Conservation (phyloP, 2,113 vertebrate genomes). For the Cyanocitta stelleri region DNA sequence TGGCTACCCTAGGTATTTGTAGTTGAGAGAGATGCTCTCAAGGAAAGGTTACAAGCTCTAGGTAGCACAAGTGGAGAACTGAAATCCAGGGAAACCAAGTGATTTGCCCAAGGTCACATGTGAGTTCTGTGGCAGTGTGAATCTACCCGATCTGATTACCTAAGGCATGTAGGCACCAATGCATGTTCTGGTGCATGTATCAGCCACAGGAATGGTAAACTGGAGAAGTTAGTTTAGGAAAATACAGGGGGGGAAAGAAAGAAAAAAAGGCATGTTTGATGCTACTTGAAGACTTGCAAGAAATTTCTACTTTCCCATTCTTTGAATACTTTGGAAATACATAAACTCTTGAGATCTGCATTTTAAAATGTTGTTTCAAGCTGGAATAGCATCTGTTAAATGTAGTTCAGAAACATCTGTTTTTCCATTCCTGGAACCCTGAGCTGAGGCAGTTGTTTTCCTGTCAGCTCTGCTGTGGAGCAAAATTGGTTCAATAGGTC, state of each 20-base stretch:
- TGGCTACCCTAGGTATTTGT: not conserved
- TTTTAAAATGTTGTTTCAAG: constrained; percentile 37
- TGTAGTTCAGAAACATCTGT: constrained; percentile 41
- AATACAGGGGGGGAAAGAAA: not conserved
- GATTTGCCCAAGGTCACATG: not conserved
- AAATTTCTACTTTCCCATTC: constrained; percentile 34
- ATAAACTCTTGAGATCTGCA: not conserved
- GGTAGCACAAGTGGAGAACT: not conserved
- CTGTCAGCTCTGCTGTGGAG: not conserved
- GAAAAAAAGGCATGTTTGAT: not conserved
- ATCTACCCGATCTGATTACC: not conserved
- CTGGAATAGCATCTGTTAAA: constrained; percentile 43
- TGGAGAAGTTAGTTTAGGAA: not conserved
- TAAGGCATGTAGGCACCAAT: not conserved
- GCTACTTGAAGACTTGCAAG: not conserved
- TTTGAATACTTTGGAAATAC: constrained; percentile 24
- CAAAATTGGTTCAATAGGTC: constrained; percentile 37
- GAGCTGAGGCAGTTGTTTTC: not conserved
- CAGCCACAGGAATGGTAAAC: not conserved
- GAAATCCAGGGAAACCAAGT: not conserved
- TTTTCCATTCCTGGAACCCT: constrained; percentile 17
- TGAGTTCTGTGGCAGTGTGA: not conserved
- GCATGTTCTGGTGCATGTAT: not conserved
- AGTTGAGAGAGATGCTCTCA: not conserved
- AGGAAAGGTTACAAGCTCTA: not conserved